Base-by-base conservation (phyloP, 2,888 invertebrate species). In the Pachycephus smyrnensis region DNA sequence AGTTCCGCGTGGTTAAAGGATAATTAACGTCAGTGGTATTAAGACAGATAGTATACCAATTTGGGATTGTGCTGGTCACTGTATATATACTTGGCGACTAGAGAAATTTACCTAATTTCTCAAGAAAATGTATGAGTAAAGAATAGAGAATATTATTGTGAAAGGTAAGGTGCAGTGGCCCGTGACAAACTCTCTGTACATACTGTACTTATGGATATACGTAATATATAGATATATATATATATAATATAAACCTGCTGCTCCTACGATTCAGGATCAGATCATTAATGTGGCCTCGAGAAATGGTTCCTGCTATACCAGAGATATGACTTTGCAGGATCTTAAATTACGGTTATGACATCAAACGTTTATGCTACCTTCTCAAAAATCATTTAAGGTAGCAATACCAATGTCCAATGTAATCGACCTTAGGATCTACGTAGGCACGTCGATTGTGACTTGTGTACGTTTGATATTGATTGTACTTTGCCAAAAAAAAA, bases 101-200 rank as follows among this genome's bases (percentile, higher is more conserved):
- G 55, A 23, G 55, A 55, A 55, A 55, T 55, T 55, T 55, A 55
- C 55, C 23, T 23, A 55, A 55, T 23, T 23, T 9, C 55, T 55
- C 9, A 55, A 55, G 55, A 55, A 55, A 55, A 55, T 55, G 23
- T 55, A 55, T 23, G 55, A 55, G 55, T 55, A 55, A 55, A 23
- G 55, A 55, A 9, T 55, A 55, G 55, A 23, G 9, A 55, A 23
- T 55, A 55, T 55, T 55, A 82, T 85, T 82, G 86, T 86, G 86
- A 86, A 86, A 86, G 86, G 87, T 83, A 86, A 84, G 84, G 86
- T 55, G 86, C 86, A 86, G 85, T 86, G 85, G 85, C 84, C 85
- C 82, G 84, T 81, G 76, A 76, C 36, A 55, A 68, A 55, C 55
- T 55, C 23, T 55, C 55, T 9, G 55, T 55, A 23, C 23, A 23